These are phyloP conservation scores for Eurosta solidaginis DNA, from an alignment of 1,140 invertebrate species.

Conservation along the genomic window DNA sequence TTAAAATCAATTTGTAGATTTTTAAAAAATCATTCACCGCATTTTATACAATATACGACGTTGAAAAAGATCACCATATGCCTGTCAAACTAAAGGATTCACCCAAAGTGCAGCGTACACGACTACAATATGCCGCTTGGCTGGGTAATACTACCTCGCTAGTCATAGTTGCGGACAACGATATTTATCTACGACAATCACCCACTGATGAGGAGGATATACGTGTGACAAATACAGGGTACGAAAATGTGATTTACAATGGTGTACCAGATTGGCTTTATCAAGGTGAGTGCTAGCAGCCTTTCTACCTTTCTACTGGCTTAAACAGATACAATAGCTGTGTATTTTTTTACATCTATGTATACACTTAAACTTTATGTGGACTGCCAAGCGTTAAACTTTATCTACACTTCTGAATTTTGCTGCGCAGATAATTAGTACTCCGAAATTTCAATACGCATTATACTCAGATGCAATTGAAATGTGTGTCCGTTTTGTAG, in stretches of 20 bases:
- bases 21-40: constrained; percentile 80
- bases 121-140: constrained; percentile 79
- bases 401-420: too few species aligned
- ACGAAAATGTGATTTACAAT: constrained; percentile 80
- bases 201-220: constrained; percentile 68
- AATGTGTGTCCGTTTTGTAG: too few species aligned
- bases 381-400: too few species aligned
- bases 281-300: constrained; percentile 68
- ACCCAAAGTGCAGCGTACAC: constrained; percentile 70
- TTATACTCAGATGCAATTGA: too few species aligned
- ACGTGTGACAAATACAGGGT: constrained; percentile 75
- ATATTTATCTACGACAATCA: constrained; percentile 79
- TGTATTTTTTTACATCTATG: neutral
- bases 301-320: too few species aligned
- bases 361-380: neutral
- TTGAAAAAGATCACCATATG: constrained; percentile 82
- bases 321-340: neutral
- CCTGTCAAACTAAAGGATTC: constrained; percentile 73
- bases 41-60: constrained; percentile 83
- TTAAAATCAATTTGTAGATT: constrained; percentile 69
- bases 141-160: constrained; percentile 73
- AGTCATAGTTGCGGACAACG: constrained; percentile 79
- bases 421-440: too few species aligned
- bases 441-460: too few species aligned
- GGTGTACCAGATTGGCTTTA: constrained; percentile 94